Evolutionary conservation across 2,888 invertebrate species (phyloP), one percentile per base, ranked within the genome.

Genomic region (Lypha dubia): DNA sequence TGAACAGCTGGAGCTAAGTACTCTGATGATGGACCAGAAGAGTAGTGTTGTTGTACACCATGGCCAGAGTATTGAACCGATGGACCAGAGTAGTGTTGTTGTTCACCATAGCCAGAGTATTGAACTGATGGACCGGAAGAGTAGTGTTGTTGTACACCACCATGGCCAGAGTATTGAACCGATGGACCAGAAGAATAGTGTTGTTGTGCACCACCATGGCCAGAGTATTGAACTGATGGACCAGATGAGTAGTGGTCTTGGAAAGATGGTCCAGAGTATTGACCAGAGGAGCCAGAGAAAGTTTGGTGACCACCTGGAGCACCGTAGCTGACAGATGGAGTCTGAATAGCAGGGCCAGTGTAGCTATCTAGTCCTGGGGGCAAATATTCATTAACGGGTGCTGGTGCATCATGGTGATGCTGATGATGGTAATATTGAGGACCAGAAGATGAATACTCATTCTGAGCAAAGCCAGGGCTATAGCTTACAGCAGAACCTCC

Each of bases 371-470:
- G 84, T 5, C 76, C 73, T n/a, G 73, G 87, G 15, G 90, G 89
- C 87, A 90, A 79, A 73, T 90, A 90, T 75, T 89, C 90, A 70
- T 86, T 88, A 77, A 79, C 86, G 65, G 88, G 88, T 49, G 86
- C 77, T 11, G 79, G 79, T 20, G 58, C 51, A 28, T 28, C 58
- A 49, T 49, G 63, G 20, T 46, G 41, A n/a, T 71, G 44, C 24
- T 84, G 75, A 17, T 71, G 62, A 20, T 89, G 88, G 60, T 86
- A 67, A 62, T 79, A 83, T 32, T 82, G 70, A 7, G 67, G 68
- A 15, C 56, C 77, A 15, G 84, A 68, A n/a, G 68, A 73, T n/a
- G 81, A 63, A 56, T 75, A 74, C 4, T 13, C 38, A 15, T 46
- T 58, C 0, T 80, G 67, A n/a, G 38, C 44, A 58, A 67, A n/a